A percentile compares a stretch with the other conserved stretches of the same genome.
phyloP scores from a whole-genome alignment of 2,797 vertebrate species.

The Lagocephalus sceleratus region DNA sequence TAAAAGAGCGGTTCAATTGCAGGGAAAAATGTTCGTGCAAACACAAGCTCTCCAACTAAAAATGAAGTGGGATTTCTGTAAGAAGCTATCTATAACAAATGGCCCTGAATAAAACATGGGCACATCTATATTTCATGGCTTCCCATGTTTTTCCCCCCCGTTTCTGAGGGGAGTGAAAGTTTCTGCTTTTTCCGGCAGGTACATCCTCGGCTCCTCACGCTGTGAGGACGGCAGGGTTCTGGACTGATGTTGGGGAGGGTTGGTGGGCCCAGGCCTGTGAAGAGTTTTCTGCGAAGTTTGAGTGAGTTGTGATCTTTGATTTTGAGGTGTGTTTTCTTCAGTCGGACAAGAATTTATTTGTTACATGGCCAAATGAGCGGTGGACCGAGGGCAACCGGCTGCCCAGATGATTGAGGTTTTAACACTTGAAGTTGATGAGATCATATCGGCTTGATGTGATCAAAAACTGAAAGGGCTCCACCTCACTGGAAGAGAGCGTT shows the following conservation, averaged over 20 bases:
- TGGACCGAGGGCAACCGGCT: slow-evolving; percentile 5
- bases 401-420: slow-evolving; percentile 13
- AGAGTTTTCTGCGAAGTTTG: slow-evolving; percentile 30
- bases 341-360: slow-evolving; percentile 2
- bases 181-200: slow-evolving; percentile 55
- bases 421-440: slow-evolving; percentile 45
- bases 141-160: slow-evolving; percentile 56
- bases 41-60: slow-evolving; percentile 40
- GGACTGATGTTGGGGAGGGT: slow-evolving; percentile 15
- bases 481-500: slow-evolving; percentile 24
- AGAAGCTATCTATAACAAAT: slow-evolving; percentile 73
- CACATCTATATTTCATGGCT: slow-evolving; percentile 68
- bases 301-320: slow-evolving; percentile 8
- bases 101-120: slow-evolving; percentile 70
- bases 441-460: slow-evolving; percentile 52
- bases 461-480: slow-evolving; percentile 39
- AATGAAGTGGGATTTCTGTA: slow-evolving; percentile 54
- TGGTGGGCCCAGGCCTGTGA: slow-evolving; percentile 11
- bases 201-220: slow-evolving; percentile 38
- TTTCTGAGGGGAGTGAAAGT: slow-evolving; percentile 48
- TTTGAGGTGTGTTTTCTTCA: too few relatives aligned
- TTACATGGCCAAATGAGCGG: slow-evolving; percentile 1
- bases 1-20: slow-evolving; percentile 21
- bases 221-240: slow-evolving; percentile 28
- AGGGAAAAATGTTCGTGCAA: slow-evolving; percentile 26